A percentile compares a stretch with the other conserved stretches of the same genome.
phyloP scores from a whole-genome alignment of 2,888 invertebrate genomes.

The Aphrophora alni region DNA sequence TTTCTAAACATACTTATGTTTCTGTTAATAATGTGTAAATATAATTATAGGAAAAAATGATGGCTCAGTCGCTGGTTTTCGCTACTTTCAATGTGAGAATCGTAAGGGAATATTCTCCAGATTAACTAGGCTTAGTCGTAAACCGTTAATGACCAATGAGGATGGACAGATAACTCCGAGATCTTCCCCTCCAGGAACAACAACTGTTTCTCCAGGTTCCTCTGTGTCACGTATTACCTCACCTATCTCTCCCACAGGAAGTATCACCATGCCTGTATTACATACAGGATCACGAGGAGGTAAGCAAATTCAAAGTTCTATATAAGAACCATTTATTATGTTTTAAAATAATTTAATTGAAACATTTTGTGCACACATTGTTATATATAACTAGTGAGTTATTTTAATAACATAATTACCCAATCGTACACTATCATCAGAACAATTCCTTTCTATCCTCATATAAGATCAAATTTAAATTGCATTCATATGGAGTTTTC shows the following conservation, averaged over 20 bases:
- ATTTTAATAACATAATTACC: no score
- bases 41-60: constrained; percentile 87
- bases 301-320: no score
- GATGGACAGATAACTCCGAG: constrained; percentile 55
- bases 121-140: constrained; percentile 81
- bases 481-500: no score
- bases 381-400: no score
- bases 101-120: constrained; percentile 94
- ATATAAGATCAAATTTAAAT: no score
- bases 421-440: no score
- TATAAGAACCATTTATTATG: no score
- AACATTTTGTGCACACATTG: no score
- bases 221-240: constrained; percentile 51
- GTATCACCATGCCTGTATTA: background rate
- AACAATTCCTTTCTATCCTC: no score
- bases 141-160: constrained; percentile 60
- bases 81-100: constrained; percentile 93
- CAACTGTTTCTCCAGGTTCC: constrained; percentile 52
- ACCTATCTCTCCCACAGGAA: background rate
- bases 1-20: no score
- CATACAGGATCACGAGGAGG: background rate
- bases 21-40: no score
- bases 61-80: constrained; percentile 89
- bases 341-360: no score
- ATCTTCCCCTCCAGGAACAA: constrained; percentile 21